Evolutionary conservation across 2,113 vertebrate genomes (phyloP), one percentile per base, ranked within the genome.

Genomic region (Blennius ocellaris): DNA sequence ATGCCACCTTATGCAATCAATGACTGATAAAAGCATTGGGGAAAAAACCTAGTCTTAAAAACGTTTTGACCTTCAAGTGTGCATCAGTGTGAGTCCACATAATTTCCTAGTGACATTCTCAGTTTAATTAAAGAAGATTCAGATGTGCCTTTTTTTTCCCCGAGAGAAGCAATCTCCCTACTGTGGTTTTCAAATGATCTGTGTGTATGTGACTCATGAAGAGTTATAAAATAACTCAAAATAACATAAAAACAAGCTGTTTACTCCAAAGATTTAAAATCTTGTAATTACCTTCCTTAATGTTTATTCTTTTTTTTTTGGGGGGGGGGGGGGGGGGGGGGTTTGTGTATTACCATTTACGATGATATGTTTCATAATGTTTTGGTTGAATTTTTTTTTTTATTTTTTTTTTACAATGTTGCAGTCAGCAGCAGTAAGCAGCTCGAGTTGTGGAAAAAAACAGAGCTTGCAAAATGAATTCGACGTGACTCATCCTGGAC

Each of bases 1-100:
- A 74, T 70, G 30, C 52, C 53, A 45, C 57, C 37, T 61, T 36
- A 60, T 67, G 56, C 58, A 78, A 65, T 75, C 50, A 43, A 47
- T 68, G 40, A 51, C 6, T 64, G 62, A 78, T 49, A 41, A 80
- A 73, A 69, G 47, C 36, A 16, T 58, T 49, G 7, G 4, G n/a
- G 4, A 30, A 30, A 59, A 77, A 59, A 48, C 65, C 53, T 50
- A 54, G 8, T 12, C 53, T 52, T 57, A 59, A 78, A 78, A 17
- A 50, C 17, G 2, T 65, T 74, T 81, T 49, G 54, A 84, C 43
- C 21, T 52, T 67, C 58, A 38, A 73, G 21, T 10, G 17, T 39
- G 17, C n/a, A 30, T 57, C 44, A 30, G 14, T 11, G 45, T 8
- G 10, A 47, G 17, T 71, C 14, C 11, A 6, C 36, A 68, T 2